These are phyloP conservation scores for Taxidea taxus DNA, from an alignment of 2,113 vertebrate genomes.

Conservation along the genomic window DNA sequence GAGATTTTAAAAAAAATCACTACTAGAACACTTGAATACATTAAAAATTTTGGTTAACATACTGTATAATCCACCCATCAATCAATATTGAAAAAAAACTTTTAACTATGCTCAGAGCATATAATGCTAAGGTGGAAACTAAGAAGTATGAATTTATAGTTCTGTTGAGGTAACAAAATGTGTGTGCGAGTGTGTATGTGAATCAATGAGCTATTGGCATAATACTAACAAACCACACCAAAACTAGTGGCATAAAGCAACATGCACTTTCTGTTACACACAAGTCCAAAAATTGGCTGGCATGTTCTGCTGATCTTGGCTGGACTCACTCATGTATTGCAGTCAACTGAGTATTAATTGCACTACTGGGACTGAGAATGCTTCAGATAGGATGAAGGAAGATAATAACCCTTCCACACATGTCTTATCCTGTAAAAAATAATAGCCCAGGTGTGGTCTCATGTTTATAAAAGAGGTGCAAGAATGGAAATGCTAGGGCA, in stretches of 20 bases:
- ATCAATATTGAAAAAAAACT: background rate
- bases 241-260: background rate
- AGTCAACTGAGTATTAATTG: background rate
- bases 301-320: background rate
- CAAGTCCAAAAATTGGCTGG: background rate
- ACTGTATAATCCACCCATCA: background rate
- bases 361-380: background rate
- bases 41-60: background rate
- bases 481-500: background rate
- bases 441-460: background rate
- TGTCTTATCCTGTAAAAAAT: background rate
- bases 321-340: background rate
- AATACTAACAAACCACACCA: background rate
- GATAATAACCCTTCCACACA: background rate
- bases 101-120: background rate
- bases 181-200: background rate
- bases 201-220: background rate
- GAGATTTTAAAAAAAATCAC: background rate
- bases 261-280: background rate
- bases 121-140: background rate
- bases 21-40: background rate
- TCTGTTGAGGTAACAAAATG: background rate
- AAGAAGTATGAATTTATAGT: background rate
- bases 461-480: background rate
- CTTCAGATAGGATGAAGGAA: background rate